Base-by-base conservation (phyloP, 2,113 vertebrate genomes). In the Panthera uncia region DNA sequence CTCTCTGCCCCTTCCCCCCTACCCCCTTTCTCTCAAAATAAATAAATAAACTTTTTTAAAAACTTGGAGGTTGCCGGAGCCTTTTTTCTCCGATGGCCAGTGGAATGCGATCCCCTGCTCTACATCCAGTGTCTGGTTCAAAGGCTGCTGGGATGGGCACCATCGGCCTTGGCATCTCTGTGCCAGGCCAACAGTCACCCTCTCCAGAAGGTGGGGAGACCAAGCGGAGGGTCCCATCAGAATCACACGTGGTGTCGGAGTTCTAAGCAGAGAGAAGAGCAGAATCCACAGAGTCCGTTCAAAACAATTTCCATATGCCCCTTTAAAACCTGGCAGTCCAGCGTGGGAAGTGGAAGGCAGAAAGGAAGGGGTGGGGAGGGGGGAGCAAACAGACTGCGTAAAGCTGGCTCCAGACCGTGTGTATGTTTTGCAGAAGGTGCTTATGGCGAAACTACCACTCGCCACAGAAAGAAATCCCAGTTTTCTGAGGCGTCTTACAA, bases 241-340 rank as follows among this genome's bases (percentile, higher is more conserved):
- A 94, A 48, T 88, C 91, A 74, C 66, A 89, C 11, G 50, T 36
- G 57, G 6, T 66, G 45, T 83, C 52, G 21, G 79, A 41, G 11
- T 52, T 82, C 78, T 73, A 52, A 89, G 66, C 78, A 57, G 21
- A 69, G 57, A 79, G 61, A 63, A 88, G 90, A 87, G 31, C 68
- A 93, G 93, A 91, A 83, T 48, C 80, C 45, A 68, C 8, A 19
- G 78, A 76, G 14, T 36, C 45, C 12, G 36, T 81, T 45, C 36
- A 45, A 79, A 94, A 61, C 48, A 76, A 48, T 10, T 52, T 68
- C 73, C 84, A 95, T 86, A 63, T 74, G 66, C 48, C 33, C 27
- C 18, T 85, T 89, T 91, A 89, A 96, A 80, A 89, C 73, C n/a
- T 78, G 36, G 63, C 91, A 82, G 80, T 89, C 33, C 23, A 52